Evolutionary conservation across 1,140 invertebrate genomes (phyloP).

Genomic region (Polyergus mexicanus): DNA sequence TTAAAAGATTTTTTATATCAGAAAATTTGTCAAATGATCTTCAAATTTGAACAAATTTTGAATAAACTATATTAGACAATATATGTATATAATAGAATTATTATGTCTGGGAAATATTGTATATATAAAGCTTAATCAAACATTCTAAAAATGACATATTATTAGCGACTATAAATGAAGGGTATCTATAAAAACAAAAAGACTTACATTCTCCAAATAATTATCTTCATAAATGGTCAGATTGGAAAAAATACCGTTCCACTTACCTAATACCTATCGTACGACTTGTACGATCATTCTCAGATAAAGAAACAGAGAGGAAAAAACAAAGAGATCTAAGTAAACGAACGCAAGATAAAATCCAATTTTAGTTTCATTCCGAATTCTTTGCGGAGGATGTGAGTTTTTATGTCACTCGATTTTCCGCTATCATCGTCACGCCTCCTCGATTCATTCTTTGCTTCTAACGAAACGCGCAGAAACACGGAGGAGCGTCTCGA

Average conservation of each 20-base stretch:
- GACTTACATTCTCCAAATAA: not conserved
- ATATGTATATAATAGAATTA: not conserved
- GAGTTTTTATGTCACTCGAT: not conserved
- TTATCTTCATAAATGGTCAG: not conserved
- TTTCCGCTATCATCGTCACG: constrained; percentile 29
- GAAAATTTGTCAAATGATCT: not conserved
- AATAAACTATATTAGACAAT: no score
- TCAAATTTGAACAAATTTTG: no score
- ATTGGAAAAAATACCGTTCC: not conserved
- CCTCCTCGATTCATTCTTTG: constrained; percentile 7
- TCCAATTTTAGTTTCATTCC: not conserved
- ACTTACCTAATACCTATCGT: not conserved
- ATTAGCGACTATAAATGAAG: not conserved
- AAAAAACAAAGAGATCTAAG: not conserved
- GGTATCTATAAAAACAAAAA: not conserved
- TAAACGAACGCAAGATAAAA: not conserved
- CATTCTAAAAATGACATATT: not conserved
- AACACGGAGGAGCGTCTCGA: not conserved
- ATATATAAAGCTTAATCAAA: no score
- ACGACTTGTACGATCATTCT: not conserved
- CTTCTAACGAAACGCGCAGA: not conserved
- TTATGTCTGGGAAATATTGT: not conserved
- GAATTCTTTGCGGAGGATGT: not conserved
- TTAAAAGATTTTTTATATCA: not conserved
- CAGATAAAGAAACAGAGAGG: not conserved